Base-by-base conservation (phyloP, 2,888 invertebrate genomes). In the Dorcus parallelipipedus region DNA sequence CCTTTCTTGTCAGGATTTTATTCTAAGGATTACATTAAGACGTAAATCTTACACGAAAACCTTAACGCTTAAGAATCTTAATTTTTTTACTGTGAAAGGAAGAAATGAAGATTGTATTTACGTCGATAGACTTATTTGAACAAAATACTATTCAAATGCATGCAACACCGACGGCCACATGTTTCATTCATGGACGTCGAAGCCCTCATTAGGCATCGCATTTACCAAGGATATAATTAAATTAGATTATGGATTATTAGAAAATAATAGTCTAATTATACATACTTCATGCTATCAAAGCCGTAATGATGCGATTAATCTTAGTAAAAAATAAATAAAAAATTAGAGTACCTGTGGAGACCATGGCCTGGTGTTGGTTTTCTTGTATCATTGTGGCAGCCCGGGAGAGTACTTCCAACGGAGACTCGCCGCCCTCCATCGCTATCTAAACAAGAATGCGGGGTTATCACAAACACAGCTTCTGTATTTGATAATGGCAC, bases 311-410 rank as follows among this genome's bases (percentile, higher is more conserved):
- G 41, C 45, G 23, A 33, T 33, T 6, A 45, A 38, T 10, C 7
- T 9, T 33, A 49, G 42, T 33, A 26, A 23, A 40, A 40, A 49
- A 54, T 14, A 50, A 47, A 52, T 49, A 54, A 42, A 59, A 60
- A 62, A 52, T 40, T 53, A 55, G 79, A 78, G 80, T 78, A 86
- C 85, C 85, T 69, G 84, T 69, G 49, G 72, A 70, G 43, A 66
- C 59, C 42, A 75, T 69, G n/a, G 75, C 70, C 53, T 77, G 72
- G 64, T 85, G 69, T 56, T 77, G 75, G 67, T 86, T 88, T 64
- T 89, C 90, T 78, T 91, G 91, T 68, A 93, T 88, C 92, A 93
- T 93, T 20, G 92, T 92, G 20, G 93, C 93, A 61, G 93, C 93
- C 72, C 93, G 85, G 67, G 93, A 93, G 66, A 94, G 82, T 68